Evolutionary conservation across 2,113 vertebrate species (phyloP), one percentile per base, ranked within the genome.

Genomic region (Xiphophorus couchianus): DNA sequence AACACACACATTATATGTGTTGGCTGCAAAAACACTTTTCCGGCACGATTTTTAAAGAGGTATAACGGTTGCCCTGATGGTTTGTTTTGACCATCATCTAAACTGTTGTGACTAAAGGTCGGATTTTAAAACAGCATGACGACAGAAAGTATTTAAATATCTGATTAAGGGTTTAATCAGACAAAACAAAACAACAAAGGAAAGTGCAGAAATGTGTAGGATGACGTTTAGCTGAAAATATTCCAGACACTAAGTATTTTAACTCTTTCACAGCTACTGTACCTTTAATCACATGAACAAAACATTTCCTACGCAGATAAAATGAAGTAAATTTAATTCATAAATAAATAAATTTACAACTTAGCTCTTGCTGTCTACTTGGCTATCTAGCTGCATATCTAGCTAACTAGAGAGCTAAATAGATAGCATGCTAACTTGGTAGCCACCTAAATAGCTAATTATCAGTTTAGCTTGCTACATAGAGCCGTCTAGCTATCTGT

Each of bases 1-100:
- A 74, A 28, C 42, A 63, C 65, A 68, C 51, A 39, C 78, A 83
- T 81, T 64, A 27, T 35, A 35, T 69, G 64, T 80, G 61, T n/a
- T 66, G 62, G 69, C 69, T 77, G 42, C 17, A 1, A 0, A 27
- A 2, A 30, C 28, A 28, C 44, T 6, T 31, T 28, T 68, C 60
- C 29, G 76, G 42, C 30, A 69, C 30, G 33, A 11, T 14, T 37
- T 60, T 13, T 10, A 30, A 67, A 28, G 5, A 78, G 25, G 66
- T 66, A 69, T 35, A 48, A 58, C 69, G 39, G 51, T 62, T 37
- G 65, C 54, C 70, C 1, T n/a, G 66, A 61, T 29, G 27, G 2
- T 63, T 64, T 83, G 31, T 48, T 73, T 51, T 48, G 27, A 69
- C 28, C n/a, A 65, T 13, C n/a, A 69, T 68, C 71, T 13, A 25